These are phyloP conservation scores for Candoia aspera DNA, from an alignment of 2,113 vertebrate genomes.

Conservation along the genomic window DNA sequence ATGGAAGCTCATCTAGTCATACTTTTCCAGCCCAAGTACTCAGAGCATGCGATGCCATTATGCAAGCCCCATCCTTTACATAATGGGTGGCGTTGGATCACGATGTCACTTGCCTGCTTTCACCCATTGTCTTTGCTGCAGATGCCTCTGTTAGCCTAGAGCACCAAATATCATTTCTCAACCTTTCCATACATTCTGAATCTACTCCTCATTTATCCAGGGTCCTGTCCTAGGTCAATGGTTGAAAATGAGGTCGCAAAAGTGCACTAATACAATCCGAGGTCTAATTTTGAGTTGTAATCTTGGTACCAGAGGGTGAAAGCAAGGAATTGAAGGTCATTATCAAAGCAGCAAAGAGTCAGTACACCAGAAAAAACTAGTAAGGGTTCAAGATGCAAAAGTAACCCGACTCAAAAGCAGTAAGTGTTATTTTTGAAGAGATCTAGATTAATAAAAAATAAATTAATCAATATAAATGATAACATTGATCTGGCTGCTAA, in stretches of 20 bases:
- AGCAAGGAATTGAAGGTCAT: background rate
- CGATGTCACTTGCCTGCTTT: no score
- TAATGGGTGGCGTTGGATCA: no score
- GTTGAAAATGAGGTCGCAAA: background rate
- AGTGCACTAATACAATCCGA: background rate
- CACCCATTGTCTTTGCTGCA: no score
- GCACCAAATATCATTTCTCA: no score
- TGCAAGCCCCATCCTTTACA: background rate
- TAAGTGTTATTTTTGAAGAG: background rate
- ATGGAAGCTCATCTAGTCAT: no score
- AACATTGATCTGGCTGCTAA: no score
- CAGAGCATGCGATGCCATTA: background rate
- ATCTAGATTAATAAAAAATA: no score
- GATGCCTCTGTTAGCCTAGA: no score
- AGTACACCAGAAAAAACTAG: background rate
- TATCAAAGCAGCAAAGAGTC: background rate
- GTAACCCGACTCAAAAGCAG: background rate
- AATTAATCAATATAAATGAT: no score
- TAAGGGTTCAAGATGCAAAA: background rate
- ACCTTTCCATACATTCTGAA: no score
- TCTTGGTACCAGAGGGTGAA: no score
- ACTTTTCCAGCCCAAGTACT: background rate
- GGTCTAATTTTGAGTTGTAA: background rate
- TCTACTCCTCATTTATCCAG: no score
- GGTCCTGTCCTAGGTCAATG: background rate